Evolutionary conservation across 2,113 vertebrate genomes (phyloP), one percentile per base, ranked within the genome.

Genomic region (Melospiza melodia): DNA sequence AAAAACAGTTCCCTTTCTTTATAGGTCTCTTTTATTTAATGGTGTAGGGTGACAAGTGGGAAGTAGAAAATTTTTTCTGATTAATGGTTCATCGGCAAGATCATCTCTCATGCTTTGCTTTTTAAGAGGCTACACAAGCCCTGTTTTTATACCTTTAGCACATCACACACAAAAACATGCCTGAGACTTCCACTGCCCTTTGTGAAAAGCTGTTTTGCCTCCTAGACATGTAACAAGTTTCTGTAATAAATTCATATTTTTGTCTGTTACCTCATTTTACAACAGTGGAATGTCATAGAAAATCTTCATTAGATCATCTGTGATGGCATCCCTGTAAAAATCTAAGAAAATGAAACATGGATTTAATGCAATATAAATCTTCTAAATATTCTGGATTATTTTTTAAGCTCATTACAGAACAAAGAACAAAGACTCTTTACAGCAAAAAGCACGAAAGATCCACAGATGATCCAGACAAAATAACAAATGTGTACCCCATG

Each of bases 21-120:
- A 22, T 28, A 75, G 52, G 4, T 54, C 23, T 5, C 31, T 89
- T 84, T 72, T 28, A 81, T 79, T 92, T 52, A 61, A 35, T 80
- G 6, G 46, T 57, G 28, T 83, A 24, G 24, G 10, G 16, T 80
- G 25, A 24, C 16, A 41, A 15, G 22, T 65, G 15, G 24, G 49
- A 92, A 93, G 63, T 51, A 33, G 18, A 75, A 89, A 67, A 73
- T 69, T 73, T 90, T 33, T 84, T 66, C 12, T 84, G 73, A 79
- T 80, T 81, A 90, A 84, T 76, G 44, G 84, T 89, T 35, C 25
- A 77, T 78, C 2, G 10, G 43, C 2, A 76, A 78, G 67, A 63
- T 87, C 16, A 44, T 77, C 43, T 72, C 75, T 48, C 6, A 3
- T 75, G n/a, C 28, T 75, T 69, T 84, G 55, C 43, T 72, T 78